These are phyloP conservation scores for Morelia viridis DNA, from an alignment of 2,797 vertebrate genomes.

Conservation along the genomic window DNA sequence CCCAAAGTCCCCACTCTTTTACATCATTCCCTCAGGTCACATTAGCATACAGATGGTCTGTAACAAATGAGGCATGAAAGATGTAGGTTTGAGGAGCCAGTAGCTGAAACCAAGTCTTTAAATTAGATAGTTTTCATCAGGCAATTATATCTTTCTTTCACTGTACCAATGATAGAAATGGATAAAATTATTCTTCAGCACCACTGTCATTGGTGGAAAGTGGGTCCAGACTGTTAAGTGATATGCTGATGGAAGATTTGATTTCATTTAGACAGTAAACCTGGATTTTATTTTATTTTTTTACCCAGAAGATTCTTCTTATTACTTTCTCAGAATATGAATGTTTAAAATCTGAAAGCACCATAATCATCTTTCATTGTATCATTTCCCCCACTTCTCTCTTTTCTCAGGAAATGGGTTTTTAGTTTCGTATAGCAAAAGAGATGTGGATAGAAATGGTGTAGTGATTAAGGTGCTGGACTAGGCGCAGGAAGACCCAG, in stretches of 20 bases:
- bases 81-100: slow-evolving; percentile 33
- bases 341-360: not conserved
- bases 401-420: not conserved
- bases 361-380: not conserved
- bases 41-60: slow-evolving; percentile 46
- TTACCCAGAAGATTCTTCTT: not conserved
- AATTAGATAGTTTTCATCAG: slow-evolving; percentile 34
- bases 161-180: slow-evolving; percentile 8
- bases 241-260: not conserved
- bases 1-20: slow-evolving; percentile 37
- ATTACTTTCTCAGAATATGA: not conserved
- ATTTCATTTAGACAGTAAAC: not conserved
- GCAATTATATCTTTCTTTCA: slow-evolving; percentile 23
- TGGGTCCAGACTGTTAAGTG: not conserved
- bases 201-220: not conserved
- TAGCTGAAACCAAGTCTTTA: slow-evolving; percentile 37
- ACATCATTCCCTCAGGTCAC: slow-evolving; percentile 37
- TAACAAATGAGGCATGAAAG: slow-evolving; percentile 45
- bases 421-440: not conserved
- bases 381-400: not conserved
- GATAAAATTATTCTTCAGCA: slow-evolving; percentile 26
- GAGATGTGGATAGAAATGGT: not conserved
- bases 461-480: not conserved
- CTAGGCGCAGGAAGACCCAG: not conserved
- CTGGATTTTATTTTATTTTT: not conserved